Percentiles rank a stretch among this genome's conserved stretches.
Conservation (phyloP, 2,797 vertebrate genomes). For the Threskiornis aethiopicus region DNA sequence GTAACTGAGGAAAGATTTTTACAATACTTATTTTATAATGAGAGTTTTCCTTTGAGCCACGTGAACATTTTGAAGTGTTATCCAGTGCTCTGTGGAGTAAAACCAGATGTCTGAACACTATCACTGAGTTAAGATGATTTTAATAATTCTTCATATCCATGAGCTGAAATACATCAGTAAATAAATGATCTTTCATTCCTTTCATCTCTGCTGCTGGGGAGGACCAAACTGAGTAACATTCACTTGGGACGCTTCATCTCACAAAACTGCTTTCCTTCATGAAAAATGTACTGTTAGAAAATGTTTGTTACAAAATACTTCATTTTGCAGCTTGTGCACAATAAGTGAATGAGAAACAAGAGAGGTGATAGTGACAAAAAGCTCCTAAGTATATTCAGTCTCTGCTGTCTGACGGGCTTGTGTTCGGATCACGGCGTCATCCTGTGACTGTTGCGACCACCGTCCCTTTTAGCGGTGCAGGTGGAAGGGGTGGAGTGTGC, state of each 20-base stretch:
- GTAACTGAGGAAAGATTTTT: not conserved
- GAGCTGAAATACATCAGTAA: not conserved
- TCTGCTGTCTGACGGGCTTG: not conserved
- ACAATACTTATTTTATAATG: not conserved
- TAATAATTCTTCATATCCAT: not conserved
- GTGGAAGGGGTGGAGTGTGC: not conserved
- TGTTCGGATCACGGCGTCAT: fast-evolving
- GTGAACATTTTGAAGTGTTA: not conserved
- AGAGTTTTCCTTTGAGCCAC: not conserved
- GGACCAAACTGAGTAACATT: not conserved
- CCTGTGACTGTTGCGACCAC: not conserved
- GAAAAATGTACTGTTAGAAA: not conserved
- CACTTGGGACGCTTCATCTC: not conserved
- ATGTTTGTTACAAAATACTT: not conserved
- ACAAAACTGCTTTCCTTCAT: not conserved
- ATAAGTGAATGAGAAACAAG: not conserved
- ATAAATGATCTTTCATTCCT: not conserved
- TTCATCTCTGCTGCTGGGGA: not conserved
- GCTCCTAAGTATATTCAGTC: not conserved
- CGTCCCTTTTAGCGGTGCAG: not conserved
- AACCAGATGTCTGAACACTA: not conserved
- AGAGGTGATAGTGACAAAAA: not conserved
- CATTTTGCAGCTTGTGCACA: not conserved
- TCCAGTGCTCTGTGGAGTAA: not conserved
- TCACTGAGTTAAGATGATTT: not conserved